Conservation (phyloP, 2,888 invertebrate species). For the Furcula furcula region DNA sequence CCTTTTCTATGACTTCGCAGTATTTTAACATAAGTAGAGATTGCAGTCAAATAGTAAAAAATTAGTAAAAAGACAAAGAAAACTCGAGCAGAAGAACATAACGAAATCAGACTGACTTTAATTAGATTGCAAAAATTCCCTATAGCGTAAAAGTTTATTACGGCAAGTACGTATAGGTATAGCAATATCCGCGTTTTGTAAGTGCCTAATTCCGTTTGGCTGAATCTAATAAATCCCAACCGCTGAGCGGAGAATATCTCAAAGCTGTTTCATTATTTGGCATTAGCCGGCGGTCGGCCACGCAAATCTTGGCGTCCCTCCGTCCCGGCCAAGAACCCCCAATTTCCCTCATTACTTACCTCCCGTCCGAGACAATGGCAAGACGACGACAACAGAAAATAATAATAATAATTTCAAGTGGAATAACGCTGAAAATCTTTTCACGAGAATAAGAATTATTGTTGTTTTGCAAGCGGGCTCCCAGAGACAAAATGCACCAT, state of each 20-base stretch:
- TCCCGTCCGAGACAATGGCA: constrained; percentile 79
- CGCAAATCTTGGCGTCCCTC: constrained; percentile 75
- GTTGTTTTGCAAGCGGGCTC: constrained; percentile 81
- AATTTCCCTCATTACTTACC: constrained; percentile 82
- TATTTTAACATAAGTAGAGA: too few species aligned
- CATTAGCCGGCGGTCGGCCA: constrained; percentile 75
- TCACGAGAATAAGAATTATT: constrained; percentile 81
- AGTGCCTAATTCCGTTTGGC: constrained; percentile 65
- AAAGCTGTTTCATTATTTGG: constrained; percentile 78
- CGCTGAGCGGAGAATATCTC: constrained; percentile 65
- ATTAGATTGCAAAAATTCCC: constrained; percentile 13
- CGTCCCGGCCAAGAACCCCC: constrained; percentile 67
- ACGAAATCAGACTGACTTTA: too few species aligned
- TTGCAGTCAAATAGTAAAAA: too few species aligned
- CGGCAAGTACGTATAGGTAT: constrained; percentile 25
- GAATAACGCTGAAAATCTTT: constrained; percentile 82
- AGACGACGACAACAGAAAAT: constrained; percentile 79
- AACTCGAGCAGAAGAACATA: too few species aligned
- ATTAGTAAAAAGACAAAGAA: too few species aligned
- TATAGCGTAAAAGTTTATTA: constrained; percentile 25
- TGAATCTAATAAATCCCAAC: constrained; percentile 72
- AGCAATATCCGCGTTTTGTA: constrained; percentile 36
- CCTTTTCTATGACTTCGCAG: too few species aligned
- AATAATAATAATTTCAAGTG: constrained; percentile 80
- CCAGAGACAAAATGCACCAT: constrained; percentile 81